Evolutionary conservation across 1,140 invertebrate genomes (phyloP).

Genomic region (Drosophila hydei): DNA sequence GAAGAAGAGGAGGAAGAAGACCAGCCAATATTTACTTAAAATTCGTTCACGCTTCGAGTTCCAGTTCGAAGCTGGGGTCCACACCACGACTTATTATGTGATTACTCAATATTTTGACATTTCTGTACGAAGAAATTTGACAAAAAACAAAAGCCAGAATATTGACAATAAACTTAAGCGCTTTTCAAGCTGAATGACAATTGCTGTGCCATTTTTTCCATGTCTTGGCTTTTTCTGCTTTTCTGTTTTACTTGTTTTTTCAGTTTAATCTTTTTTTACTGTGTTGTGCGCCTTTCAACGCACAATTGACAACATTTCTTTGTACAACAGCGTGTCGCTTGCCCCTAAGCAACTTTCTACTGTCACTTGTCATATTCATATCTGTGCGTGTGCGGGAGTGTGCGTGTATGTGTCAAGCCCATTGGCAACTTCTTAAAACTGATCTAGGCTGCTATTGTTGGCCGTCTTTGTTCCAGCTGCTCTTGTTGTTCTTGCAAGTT

Average conservation of each 20-base stretch:
- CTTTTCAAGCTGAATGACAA: conserved; percentile 76
- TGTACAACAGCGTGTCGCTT: conserved; percentile 40
- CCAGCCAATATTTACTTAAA: conserved; percentile 71
- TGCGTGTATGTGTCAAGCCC: conserved; percentile 52
- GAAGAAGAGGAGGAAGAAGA: conserved; percentile 39
- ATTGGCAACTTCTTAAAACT: conserved; percentile 78
- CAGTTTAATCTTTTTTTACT: not conserved
- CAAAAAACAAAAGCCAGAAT: conserved; percentile 54
- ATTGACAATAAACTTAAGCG: conserved; percentile 82
- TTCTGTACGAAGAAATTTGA: conserved; percentile 41
- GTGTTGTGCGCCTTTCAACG: conserved; percentile 45
- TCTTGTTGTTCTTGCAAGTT: conserved; percentile 62
- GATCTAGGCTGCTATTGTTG: conserved; percentile 68
- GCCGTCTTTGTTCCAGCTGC: conserved; percentile 10
- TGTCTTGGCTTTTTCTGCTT: not conserved
- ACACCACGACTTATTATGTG: conserved; percentile 49
- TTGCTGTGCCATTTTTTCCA: conserved; percentile 73
- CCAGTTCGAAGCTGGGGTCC: conserved; percentile 32
- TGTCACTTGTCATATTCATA: conserved; percentile 69
- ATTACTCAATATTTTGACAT: conserved; percentile 83
- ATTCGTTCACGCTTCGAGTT: conserved; percentile 65
- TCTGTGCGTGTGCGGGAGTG: not conserved
- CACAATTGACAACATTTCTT: conserved; percentile 53
- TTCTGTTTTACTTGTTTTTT: conserved; percentile 8
- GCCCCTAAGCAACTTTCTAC: conserved; percentile 71